Percentiles rank a stretch among this genome's conserved stretches.
These are phyloP conservation scores for Globia sparganii DNA, from an alignment of 2,888 invertebrate genomes.

Conservation along the genomic window DNA sequence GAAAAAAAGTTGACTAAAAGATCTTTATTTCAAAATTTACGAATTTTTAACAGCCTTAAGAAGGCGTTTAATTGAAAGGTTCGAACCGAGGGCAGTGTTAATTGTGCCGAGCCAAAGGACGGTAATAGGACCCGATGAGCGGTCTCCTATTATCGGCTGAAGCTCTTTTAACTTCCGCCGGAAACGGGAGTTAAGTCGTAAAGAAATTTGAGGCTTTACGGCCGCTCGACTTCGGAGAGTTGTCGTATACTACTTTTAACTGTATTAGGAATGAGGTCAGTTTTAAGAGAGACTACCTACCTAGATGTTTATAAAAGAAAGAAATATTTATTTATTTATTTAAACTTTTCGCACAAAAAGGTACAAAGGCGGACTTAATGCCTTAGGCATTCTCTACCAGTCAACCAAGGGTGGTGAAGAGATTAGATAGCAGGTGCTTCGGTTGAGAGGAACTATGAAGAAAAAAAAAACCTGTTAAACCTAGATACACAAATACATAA, in stretches of 20 bases:
- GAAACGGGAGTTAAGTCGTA: conserved; percentile 48
- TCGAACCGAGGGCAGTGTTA: conserved; percentile 46
- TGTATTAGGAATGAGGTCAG: conserved; percentile 36
- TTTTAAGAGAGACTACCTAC: background rate
- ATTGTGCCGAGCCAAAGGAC: conserved; percentile 46
- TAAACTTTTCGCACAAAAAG: no score
- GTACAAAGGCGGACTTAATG: no score
- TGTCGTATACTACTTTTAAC: conserved; percentile 27
- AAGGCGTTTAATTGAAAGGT: conserved; percentile 56
- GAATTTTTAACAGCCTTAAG: conserved; percentile 39
- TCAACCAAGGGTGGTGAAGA: no score
- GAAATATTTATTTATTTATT: no score
- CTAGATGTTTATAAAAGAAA: background rate
- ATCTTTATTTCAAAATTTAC: conserved; percentile 21
- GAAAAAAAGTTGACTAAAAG: background rate
- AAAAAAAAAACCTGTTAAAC: no score
- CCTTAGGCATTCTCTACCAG: no score
- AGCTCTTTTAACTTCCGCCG: conserved; percentile 37
- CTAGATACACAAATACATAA: no score
- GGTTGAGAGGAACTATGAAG: no score
- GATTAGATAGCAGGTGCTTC: no score
- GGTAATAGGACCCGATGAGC: conserved; percentile 47
- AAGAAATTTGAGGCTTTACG: conserved; percentile 61
- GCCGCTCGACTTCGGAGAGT: conserved; percentile 13
- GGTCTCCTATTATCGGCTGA: conserved; percentile 54